Base-by-base conservation (phyloP, 1,140 invertebrate species). In the Watersipora subatra region DNA sequence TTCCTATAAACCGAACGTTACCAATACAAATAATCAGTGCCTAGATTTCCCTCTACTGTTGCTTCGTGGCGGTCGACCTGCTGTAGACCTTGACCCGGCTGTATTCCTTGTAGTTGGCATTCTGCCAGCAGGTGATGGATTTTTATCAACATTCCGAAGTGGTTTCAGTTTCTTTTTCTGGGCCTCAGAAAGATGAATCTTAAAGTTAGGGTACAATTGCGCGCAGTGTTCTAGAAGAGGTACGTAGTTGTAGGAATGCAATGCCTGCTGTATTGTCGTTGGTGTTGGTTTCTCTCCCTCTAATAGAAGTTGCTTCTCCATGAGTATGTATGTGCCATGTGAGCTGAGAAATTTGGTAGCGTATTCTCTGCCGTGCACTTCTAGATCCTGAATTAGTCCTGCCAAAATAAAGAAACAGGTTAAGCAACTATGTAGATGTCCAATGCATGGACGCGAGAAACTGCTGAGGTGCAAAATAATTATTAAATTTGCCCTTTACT, bases 381-480 rank as follows among this genome's bases (percentile, higher is more conserved):
- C 74, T 22, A 76, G 67, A 58, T 76, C 74, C 64, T 76, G 73
- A 1, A 76, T 69, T 28, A 76, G 61, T 61, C 74, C 74, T 76
- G 67, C 24, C 17, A 22, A 17, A 22, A 22, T 55, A 22, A n/a
- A n/a, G n/a, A n/a, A n/a, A n/a, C n/a, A n/a, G n/a, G n/a, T n/a
- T n/a, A n/a, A n/a, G n/a, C n/a, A n/a, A n/a, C n/a, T n/a, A n/a
- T n/a, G n/a, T n/a, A n/a, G n/a, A n/a, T n/a, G n/a, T n/a, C n/a
- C n/a, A n/a, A n/a, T n/a, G n/a, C n/a, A n/a, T n/a, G n/a, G n/a
- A n/a, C n/a, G n/a, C n/a, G n/a, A n/a, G n/a, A n/a, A n/a, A n/a
- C n/a, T n/a, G n/a, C n/a, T n/a, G n/a, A n/a, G n/a, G n/a, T n/a
- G n/a, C n/a, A n/a, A n/a, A n/a, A n/a, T n/a, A n/a, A n/a, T n/a